These are phyloP conservation scores for Tipula helvola DNA, from an alignment of 2,888 invertebrate genomes.

Conservation along the genomic window DNA sequence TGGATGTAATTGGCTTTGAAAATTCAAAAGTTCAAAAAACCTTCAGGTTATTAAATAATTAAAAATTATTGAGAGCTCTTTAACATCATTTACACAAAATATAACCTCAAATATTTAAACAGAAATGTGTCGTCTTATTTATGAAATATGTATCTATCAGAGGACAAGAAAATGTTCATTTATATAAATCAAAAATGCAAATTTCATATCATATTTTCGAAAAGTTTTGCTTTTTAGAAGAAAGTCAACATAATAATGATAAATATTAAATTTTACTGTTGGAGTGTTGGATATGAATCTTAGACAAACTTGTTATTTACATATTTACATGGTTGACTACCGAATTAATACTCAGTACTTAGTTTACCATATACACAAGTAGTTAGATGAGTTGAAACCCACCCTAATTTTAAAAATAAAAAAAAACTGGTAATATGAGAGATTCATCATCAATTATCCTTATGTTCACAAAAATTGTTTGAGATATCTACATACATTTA, in stretches of 20 bases:
- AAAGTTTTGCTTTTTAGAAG: neutral
- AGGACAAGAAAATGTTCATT: too few species aligned
- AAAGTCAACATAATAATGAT: neutral
- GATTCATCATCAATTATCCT: neutral
- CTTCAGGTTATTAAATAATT: too few species aligned
- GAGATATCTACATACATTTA: neutral
- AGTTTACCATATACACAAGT: neutral
- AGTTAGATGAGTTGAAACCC: neutral
- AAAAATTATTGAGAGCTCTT: too few species aligned
- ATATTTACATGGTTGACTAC: neutral
- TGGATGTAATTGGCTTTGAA: too few species aligned
- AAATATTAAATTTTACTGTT: neutral
- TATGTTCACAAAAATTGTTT: neutral
- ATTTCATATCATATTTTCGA: neutral
- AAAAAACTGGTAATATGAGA: neutral
- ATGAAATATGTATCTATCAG: neutral
- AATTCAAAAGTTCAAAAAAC: too few species aligned
- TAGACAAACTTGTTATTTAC: neutral
- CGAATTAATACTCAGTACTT: neutral
- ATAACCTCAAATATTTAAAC: neutral
- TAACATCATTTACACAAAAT: too few species aligned
- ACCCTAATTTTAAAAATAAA: neutral
- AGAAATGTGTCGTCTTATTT: neutral
- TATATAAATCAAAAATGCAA: neutral
- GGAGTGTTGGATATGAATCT: neutral